Evolutionary conservation across 2,888 invertebrate genomes (phyloP), one percentile per base, ranked within the genome.

Genomic region (Allacma fusca): DNA sequence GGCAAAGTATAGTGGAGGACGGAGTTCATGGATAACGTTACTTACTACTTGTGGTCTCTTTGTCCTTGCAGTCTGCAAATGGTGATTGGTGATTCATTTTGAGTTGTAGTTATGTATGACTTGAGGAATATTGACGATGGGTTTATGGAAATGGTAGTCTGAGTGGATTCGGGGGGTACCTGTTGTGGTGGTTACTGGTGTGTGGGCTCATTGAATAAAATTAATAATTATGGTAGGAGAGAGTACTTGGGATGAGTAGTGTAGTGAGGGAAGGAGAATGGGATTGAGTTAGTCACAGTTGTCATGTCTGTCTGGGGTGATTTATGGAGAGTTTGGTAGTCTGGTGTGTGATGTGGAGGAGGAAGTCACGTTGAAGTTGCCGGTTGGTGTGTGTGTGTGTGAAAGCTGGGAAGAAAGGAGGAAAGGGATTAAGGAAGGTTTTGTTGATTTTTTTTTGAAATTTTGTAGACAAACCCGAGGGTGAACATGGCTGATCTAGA

Each of bases 401-500:
- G 9, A 34, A 34, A 34, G 34, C n/a, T n/a, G n/a, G n/a, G n/a
- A n/a, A n/a, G n/a, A n/a, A n/a, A n/a, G n/a, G n/a, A n/a, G n/a
- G n/a, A n/a, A n/a, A n/a, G n/a, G n/a, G n/a, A n/a, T n/a, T n/a
- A n/a, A n/a, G n/a, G n/a, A n/a, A n/a, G n/a, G n/a, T n/a, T 40
- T 40, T 40, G 40, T 40, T 40, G 5, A 9, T 50, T 50, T 50
- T 50, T n/a, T 19, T 50, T 50, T 50, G 4, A 2, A 50, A 5
- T 12, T 50, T 50, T 50, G 34, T n/a, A 50, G 50, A 50, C 50
- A 50, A 50, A 50, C 50, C 50, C 16, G n/a, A 50, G 2, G 16
- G 50, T 50, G 50, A 50, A 50, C 4, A 50, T 50, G 50, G 50
- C 50, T 64, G 72, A 76, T 59, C 43, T 44, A 19, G 50, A 70